These are phyloP conservation scores for Diploptera punctata DNA, from an alignment of 2,888 invertebrate species.

Conservation along the genomic window DNA sequence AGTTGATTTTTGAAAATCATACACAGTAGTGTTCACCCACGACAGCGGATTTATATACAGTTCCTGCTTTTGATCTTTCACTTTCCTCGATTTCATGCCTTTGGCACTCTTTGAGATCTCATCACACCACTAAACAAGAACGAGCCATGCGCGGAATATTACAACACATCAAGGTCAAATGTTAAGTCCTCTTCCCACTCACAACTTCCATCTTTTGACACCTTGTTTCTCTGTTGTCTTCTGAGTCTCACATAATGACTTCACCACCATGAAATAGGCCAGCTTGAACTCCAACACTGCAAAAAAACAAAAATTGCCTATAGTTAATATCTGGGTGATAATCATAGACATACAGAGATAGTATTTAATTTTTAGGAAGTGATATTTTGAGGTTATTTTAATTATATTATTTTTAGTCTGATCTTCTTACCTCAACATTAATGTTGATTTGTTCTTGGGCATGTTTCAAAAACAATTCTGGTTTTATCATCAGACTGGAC, in stretches of 20 bases:
- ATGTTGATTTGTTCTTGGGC: too few relatives aligned
- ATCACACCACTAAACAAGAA: constrained; percentile 86
- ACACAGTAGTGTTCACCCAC: constrained; percentile 92
- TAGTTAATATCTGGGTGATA: too few relatives aligned
- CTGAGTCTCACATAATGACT: constrained; percentile 80
- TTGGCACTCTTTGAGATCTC: constrained; percentile 77
- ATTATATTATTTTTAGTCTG: too few relatives aligned
- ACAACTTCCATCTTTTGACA: constrained; percentile 66
- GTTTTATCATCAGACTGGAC: too few relatives aligned
- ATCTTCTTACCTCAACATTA: too few relatives aligned
- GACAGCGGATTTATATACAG: constrained; percentile 79
- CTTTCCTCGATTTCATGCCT: constrained; percentile 70
- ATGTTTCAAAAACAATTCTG: too few relatives aligned
- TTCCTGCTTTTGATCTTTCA: constrained; percentile 72
- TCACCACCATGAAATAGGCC: constrained; percentile 91
- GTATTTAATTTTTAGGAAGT: too few relatives aligned
- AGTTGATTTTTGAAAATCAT: constrained; percentile 89
- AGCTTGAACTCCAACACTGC: constrained; percentile 81
- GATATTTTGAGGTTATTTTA: too few relatives aligned
- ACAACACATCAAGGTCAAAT: constrained; percentile 78
- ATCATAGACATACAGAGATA: too few relatives aligned
- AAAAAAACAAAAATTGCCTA: too few relatives aligned
- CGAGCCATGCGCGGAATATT: constrained; percentile 90
- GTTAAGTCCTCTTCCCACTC: constrained; percentile 74
- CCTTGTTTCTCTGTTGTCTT: constrained; percentile 70